phyloP scores from a whole-genome alignment of 2,888 invertebrate species.

The Drosophila mayaguana region DNA sequence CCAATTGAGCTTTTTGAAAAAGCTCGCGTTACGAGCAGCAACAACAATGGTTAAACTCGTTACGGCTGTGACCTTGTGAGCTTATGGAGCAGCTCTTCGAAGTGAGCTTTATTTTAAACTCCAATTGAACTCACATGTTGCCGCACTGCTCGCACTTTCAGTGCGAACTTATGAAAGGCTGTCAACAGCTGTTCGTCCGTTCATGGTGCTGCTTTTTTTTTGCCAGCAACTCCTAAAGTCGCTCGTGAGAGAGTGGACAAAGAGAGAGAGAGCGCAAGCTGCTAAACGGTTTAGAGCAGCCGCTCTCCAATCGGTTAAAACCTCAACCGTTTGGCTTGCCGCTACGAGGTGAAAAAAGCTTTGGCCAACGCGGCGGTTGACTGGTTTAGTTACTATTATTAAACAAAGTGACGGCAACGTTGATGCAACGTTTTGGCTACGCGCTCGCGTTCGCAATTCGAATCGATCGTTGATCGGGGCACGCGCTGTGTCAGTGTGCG shows the following conservation, averaged over 20 bases:
- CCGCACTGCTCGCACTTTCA: conserved; percentile 10
- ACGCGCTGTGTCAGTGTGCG: conserved; percentile 23
- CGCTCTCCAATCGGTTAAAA: conserved; percentile 29
- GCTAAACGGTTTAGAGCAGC: not conserved
- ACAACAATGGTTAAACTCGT: conserved; percentile 25
- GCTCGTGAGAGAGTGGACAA: not conserved
- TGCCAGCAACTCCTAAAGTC: conserved; percentile 18
- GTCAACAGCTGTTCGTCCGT: conserved; percentile 45
- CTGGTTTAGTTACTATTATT: conserved; percentile 81
- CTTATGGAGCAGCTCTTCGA: conserved; percentile 5
- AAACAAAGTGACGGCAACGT: conserved; percentile 76
- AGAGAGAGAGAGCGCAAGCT: not conserved
- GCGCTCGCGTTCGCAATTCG: conserved; percentile 55
- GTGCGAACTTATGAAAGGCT: conserved; percentile 21
- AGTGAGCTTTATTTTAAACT: conserved; percentile 13
- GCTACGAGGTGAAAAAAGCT: conserved; percentile 45
- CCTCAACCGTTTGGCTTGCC: conserved; percentile 48
- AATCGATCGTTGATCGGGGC: conserved; percentile 57
- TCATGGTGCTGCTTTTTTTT: not conserved
- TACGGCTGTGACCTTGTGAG: conserved; percentile 40
- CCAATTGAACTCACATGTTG: conserved; percentile 7
- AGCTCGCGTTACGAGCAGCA: not conserved
- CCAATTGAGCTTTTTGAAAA: conserved; percentile 2
- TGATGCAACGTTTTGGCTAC: conserved; percentile 64
- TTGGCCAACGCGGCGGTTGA: conserved; percentile 25